Evolutionary conservation across 1,140 invertebrate genomes (phyloP), one percentile per base, ranked within the genome.

Genomic region (Heliconius eleuchia): DNA sequence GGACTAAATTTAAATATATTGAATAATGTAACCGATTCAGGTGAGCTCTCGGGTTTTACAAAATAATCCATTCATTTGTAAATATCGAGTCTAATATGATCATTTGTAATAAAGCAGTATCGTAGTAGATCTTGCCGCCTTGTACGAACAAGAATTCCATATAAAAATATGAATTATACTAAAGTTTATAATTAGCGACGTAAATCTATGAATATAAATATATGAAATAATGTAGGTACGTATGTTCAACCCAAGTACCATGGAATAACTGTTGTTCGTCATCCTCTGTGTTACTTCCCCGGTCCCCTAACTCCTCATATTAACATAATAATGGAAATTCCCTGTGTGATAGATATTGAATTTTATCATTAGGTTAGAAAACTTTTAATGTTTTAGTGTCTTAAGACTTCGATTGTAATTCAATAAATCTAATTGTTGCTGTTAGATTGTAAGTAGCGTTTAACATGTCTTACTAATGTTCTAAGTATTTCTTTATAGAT

Each of bases 381-480:
- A 78, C 34, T 78, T 78, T 74, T 78, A 78, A 78, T 78, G 72
- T 55, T 52, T 78, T 78, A 78, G 52, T 27, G 55, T 72, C 46
- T 78, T 78, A 74, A 78, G 77, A 74, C 27, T 72, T 73, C 55
- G n/a, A 78, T 78, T 73, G 73, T 78, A 78, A 73, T 78, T 78
- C 19, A 74, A 72, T 50, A 74, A 74, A 74, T 74, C 77, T 78
- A 74, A 78, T 74, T 74, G 77, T 78, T 78, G 77, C 60, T 78
- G 77, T 78, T 78, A 78, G 77, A 73, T 74, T 11, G 30, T 73
- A 66, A 72, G 71, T 72, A 72, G 60, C 3, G 27, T 66, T 23
- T 16, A 66, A 27, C 9, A 27, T 66, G 3, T 66, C 60, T 27
- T 66, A 66, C 11, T 66, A 16, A 66, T 11, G 3, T 5, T 60